These are phyloP conservation scores for Megaceryle alcyon DNA, from an alignment of 2,797 vertebrate species.

Conservation along the genomic window DNA sequence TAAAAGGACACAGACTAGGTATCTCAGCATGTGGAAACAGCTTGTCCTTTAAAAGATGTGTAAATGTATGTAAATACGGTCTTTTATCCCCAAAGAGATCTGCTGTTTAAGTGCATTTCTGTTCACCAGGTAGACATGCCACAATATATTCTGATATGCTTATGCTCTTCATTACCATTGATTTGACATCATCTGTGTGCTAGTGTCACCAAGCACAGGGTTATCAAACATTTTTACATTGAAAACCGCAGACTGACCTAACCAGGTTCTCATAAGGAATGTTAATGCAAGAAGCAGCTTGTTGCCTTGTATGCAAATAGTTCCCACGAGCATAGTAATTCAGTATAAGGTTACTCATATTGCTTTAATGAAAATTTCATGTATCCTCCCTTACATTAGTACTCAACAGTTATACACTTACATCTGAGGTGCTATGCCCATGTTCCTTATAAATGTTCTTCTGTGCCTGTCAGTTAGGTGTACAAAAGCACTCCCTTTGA, in stretches of 20 bases:
- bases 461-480: fast-evolving
- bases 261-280: not conserved
- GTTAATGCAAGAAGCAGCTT: not conserved
- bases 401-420: not conserved
- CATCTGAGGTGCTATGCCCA: not conserved
- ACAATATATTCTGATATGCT: not conserved
- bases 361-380: not conserved
- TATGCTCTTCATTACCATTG: not conserved
- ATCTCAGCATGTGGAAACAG: not conserved
- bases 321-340: not conserved
- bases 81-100: not conserved
- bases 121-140: not conserved
- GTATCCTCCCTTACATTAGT: not conserved
- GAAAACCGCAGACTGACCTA: not conserved
- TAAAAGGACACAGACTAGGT: not conserved
- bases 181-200: not conserved
- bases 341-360: not conserved
- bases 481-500: not conserved
- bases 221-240: not conserved
- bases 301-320: not conserved
- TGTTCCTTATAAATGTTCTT: not conserved
- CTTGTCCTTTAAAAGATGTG: not conserved
- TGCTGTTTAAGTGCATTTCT: not conserved
- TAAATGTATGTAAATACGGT: not conserved
- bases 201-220: not conserved